These are phyloP conservation scores for Diadumene lineata DNA, from an alignment of 92 coral and sea anemone genomes.

Conservation along the genomic window DNA sequence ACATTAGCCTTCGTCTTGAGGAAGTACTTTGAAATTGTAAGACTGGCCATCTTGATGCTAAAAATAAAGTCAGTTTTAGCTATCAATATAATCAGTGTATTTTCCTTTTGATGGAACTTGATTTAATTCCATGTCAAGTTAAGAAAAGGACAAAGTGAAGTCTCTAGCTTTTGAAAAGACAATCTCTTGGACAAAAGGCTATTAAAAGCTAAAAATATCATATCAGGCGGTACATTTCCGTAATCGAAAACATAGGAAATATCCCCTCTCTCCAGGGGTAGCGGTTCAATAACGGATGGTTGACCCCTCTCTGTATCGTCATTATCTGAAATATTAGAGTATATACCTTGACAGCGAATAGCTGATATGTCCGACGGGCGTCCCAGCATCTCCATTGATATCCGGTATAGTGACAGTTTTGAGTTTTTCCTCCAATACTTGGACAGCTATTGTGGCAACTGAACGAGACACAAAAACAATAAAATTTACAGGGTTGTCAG, in stretches of 20 bases:
- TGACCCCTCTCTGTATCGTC: too few species aligned
- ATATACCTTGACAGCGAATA: constrained; percentile 67
- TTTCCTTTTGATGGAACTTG: too few species aligned
- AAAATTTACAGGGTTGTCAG: neutral
- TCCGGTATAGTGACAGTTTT: constrained; percentile 68
- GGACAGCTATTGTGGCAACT: constrained; percentile 81
- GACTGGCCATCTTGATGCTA: constrained; percentile 66
- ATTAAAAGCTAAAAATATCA: too few species aligned
- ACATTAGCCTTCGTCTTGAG: constrained; percentile 75
- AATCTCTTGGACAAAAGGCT: neutral
- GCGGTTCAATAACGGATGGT: too few species aligned
- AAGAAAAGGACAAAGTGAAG: too few species aligned
- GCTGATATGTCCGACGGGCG: constrained; percentile 77
- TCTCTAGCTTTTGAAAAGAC: neutral
- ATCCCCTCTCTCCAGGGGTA: too few species aligned
- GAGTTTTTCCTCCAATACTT: constrained; percentile 63
- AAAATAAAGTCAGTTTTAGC: neutral
- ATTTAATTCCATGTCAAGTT: too few species aligned
- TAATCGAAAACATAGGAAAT: too few species aligned
- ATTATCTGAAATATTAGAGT: neutral
- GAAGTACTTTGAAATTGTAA: constrained; percentile 67
- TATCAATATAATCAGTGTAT: too few species aligned
- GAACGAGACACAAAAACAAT: neutral
- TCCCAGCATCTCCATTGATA: constrained; percentile 71
- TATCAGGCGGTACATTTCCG: too few species aligned